These are phyloP conservation scores for Melikaiella ostensackeni DNA, from an alignment of 2,888 invertebrate genomes.

Conservation along the genomic window DNA sequence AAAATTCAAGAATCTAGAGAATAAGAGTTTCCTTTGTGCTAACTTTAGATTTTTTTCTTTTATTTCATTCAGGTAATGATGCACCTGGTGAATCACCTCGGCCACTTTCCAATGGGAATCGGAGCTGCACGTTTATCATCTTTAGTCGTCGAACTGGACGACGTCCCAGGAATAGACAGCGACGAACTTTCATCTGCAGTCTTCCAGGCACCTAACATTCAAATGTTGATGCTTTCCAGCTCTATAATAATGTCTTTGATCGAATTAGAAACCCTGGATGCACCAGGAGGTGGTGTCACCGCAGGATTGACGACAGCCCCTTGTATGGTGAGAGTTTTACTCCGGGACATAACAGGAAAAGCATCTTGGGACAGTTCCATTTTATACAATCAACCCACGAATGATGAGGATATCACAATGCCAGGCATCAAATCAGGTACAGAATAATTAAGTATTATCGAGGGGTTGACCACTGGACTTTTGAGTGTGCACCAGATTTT, in stretches of 20 bases:
- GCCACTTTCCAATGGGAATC: slow-evolving; percentile 95
- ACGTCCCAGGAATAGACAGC: slow-evolving; percentile 84
- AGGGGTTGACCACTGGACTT: no score
- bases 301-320: slow-evolving; percentile 73
- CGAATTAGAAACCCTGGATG: slow-evolving; percentile 90
- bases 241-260: slow-evolving; percentile 92
- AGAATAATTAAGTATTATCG: no score
- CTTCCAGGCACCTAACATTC: slow-evolving; percentile 90
- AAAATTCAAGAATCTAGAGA: no score
- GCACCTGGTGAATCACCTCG: slow-evolving; percentile 94
- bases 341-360: slow-evolving; percentile 95
- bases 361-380: slow-evolving; percentile 98
- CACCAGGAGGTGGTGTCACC: slow-evolving; percentile 88
- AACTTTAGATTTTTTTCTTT: neutral
- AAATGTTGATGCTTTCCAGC: slow-evolving; percentile 90
- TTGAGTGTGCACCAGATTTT: no score
- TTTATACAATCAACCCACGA: slow-evolving; percentile 86
- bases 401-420: slow-evolving; percentile 62
- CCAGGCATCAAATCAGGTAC: slow-evolving; percentile 54
- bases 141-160: slow-evolving; percentile 94
- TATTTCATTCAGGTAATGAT: slow-evolving; percentile 82
- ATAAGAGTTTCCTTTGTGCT: neutral
- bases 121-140: slow-evolving; percentile 94
- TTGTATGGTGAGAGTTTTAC: slow-evolving; percentile 85
- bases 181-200: slow-evolving; percentile 90